Conservation (phyloP, 2,797 vertebrate species). For the Notolabrus celidotus region DNA sequence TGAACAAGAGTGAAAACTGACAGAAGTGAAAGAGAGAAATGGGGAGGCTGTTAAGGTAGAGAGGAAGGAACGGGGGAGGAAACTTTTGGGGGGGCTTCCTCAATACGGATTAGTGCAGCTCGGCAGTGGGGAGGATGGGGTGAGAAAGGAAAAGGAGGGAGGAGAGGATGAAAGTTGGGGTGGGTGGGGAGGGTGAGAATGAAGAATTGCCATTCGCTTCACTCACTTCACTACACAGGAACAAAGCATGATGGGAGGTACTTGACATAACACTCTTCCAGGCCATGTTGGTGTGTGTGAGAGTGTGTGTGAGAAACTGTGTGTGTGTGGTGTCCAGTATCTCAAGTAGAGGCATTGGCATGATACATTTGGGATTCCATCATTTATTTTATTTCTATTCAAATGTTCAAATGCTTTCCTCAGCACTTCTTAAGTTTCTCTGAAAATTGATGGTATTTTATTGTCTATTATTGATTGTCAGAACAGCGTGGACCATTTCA, state of each 20-base stretch:
- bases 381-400: slow-evolving; percentile 10
- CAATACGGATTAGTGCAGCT: slow-evolving; percentile 93
- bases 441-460: background rate
- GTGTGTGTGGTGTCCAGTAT: slow-evolving; percentile 45
- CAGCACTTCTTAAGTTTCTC: background rate
- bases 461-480: background rate
- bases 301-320: slow-evolving; percentile 37
- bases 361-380: slow-evolving; percentile 36
- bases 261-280: slow-evolving; percentile 98
- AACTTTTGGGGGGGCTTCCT: slow-evolving; percentile 84
- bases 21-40: slow-evolving; percentile 83
- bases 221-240: slow-evolving; percentile 93
- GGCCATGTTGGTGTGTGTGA: slow-evolving; percentile 87
- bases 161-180: slow-evolving; percentile 82
- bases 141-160: slow-evolving; percentile 89
- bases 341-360: slow-evolving; percentile 36
- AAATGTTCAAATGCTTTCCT: background rate
- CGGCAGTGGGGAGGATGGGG: slow-evolving; percentile 67
- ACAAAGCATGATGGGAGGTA: slow-evolving; percentile 98
- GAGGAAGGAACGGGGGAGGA: slow-evolving; percentile 74
- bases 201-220: slow-evolving; percentile 95
- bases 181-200: slow-evolving; percentile 86
- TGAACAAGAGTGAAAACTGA: slow-evolving; percentile 56
- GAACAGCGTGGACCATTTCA: background rate
- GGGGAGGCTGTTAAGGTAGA: slow-evolving; percentile 70